phyloP scores from a whole-genome alignment of 2,888 invertebrate species.

The Antheraea yamamai region DNA sequence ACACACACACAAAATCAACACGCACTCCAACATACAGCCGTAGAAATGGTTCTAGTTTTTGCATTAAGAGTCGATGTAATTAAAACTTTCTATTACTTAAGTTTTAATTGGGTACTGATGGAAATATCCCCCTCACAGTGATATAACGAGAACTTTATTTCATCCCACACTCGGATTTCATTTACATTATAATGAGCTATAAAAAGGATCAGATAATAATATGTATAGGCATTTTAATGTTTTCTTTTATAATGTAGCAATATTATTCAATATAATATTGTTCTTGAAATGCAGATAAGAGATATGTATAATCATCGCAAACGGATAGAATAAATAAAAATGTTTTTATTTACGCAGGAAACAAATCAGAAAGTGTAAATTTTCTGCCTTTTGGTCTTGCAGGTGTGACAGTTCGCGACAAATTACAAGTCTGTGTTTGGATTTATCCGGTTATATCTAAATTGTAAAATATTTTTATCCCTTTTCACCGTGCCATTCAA shows the following conservation, averaged over 20 bases:
- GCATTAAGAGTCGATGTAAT: slow-evolving; percentile 50
- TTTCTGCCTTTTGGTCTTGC: too few relatives aligned
- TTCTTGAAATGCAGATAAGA: neutral
- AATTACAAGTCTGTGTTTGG: too few relatives aligned
- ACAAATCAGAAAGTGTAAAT: too few relatives aligned
- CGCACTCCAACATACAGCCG: slow-evolving; percentile 4
- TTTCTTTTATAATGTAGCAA: neutral
- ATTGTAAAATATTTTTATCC: too few relatives aligned
- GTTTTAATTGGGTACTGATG: slow-evolving; percentile 50
- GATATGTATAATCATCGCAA: neutral
- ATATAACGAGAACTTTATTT: slow-evolving; percentile 21
- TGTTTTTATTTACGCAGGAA: neutral
- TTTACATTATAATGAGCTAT: slow-evolving; percentile 23
- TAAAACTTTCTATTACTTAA: slow-evolving; percentile 54
- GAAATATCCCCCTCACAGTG: slow-evolving; percentile 24
- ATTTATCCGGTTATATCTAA: too few relatives aligned
- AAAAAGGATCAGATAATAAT: slow-evolving; percentile 14
- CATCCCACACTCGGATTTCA: slow-evolving; percentile 21
- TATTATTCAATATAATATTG: neutral
- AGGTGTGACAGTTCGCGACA: too few relatives aligned
- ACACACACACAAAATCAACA: slow-evolving; percentile 5
- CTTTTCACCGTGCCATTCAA: too few relatives aligned
- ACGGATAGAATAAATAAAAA: neutral
- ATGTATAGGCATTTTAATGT: neutral
- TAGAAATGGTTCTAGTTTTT: slow-evolving; percentile 46